Evolutionary conservation across 2,888 invertebrate genomes (phyloP).

Genomic region (Harmothoe impar): DNA sequence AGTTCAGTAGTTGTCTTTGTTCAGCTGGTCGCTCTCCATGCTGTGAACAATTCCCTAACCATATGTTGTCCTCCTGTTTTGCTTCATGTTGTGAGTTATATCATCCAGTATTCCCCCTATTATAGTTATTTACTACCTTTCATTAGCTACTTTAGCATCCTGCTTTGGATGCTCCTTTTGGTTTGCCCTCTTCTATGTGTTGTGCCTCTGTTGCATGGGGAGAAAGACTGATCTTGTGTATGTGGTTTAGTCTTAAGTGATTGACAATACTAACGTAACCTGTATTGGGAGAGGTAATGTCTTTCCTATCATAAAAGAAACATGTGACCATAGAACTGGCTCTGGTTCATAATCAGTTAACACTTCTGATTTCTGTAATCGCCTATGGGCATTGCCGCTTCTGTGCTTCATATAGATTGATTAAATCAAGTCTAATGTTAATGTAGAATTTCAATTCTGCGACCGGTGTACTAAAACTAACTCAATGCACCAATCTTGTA

Average conservation of each 20-base stretch:
- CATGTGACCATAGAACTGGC: background rate
- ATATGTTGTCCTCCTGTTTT: background rate
- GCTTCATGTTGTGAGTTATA: background rate
- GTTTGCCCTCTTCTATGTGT: background rate
- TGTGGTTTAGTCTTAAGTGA: background rate
- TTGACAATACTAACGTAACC: background rate
- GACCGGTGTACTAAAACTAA: background rate
- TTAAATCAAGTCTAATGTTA: background rate
- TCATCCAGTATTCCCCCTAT: background rate
- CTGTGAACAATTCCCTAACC: background rate
- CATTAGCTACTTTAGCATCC: background rate
- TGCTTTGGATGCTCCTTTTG: background rate
- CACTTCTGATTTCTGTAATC: background rate
- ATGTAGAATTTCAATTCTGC: slow-evolving; percentile 20
- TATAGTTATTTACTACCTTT: background rate
- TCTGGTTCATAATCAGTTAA: background rate
- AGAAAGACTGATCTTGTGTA: background rate
- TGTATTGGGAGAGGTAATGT: background rate
- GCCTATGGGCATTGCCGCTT: background rate
- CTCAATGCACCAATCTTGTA: slow-evolving; percentile 3
- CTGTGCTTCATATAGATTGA: background rate
- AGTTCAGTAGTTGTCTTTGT: background rate
- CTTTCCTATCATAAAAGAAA: background rate
- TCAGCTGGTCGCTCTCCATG: background rate
- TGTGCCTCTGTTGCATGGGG: background rate